Evolutionary conservation across 64 coral and sea anemone genomes (phyloP).

Genomic region (Platygyra sinensis): DNA sequence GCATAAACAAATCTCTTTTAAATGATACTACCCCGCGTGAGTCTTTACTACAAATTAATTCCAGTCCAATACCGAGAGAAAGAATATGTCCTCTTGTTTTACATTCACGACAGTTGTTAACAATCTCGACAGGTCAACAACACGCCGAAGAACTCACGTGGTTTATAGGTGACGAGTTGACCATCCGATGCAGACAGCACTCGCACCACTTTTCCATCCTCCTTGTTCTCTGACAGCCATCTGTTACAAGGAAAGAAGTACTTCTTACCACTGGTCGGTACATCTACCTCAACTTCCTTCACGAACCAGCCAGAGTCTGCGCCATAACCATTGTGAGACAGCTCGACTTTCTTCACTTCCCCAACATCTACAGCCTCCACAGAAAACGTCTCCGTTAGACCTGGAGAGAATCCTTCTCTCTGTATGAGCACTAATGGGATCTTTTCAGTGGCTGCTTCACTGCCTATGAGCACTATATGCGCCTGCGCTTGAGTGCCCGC

Average conservation of each 20-base stretch:
- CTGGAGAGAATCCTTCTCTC: conserved; percentile 78
- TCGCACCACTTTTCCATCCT: conserved; percentile 80
- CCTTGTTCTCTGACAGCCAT: conserved; percentile 92
- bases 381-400: conserved; percentile 89
- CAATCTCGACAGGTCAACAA: neutral
- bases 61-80: too few relatives aligned
- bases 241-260: conserved; percentile 95
- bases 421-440: conserved; percentile 82
- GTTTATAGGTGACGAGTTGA: conserved; percentile 92
- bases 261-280: conserved; percentile 86
- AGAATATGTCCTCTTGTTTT: too few relatives aligned
- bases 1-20: too few relatives aligned
- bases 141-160: conserved; percentile 68
- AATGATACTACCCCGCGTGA: too few relatives aligned
- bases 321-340: conserved; percentile 79
- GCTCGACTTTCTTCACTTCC: conserved; percentile 59
- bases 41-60: too few relatives aligned
- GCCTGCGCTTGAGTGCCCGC: conserved; percentile 86
- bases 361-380: conserved; percentile 92
- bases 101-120: too few relatives aligned
- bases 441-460: conserved; percentile 80
- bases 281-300: conserved; percentile 94
- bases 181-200: conserved; percentile 71
- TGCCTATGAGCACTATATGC: conserved; percentile 91
- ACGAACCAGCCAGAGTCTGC: conserved; percentile 79